Evolutionary conservation across 2,797 vertebrate genomes (phyloP).

Genomic region (Chelonia mydas): DNA sequence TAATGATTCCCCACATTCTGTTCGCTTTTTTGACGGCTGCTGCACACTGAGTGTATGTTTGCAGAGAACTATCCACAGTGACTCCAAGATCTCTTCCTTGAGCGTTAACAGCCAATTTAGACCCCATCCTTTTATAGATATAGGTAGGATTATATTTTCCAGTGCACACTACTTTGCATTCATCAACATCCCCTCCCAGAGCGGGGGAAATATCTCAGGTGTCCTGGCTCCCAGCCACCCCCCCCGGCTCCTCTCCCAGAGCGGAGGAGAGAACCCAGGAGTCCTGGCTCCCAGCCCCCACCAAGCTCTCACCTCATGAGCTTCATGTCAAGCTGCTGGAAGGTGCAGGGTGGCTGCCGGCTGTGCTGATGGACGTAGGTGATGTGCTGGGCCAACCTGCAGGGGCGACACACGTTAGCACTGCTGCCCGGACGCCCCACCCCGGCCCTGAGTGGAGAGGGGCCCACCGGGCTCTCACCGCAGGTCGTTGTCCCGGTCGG

Average conservation of each 20-base stretch:
- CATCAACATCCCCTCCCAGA: too few relatives aligned
- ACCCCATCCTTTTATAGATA: too few relatives aligned
- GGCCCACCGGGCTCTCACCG: slow-evolving; percentile 64
- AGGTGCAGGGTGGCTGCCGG: slow-evolving; percentile 89
- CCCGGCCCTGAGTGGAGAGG: rapidly evolving
- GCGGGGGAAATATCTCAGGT: background rate
- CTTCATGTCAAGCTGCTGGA: slow-evolving; percentile 92
- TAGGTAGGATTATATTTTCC: too few relatives aligned
- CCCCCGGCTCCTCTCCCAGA: background rate
- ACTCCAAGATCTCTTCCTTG: too few relatives aligned
- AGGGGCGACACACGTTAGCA: too few relatives aligned
- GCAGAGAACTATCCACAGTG: too few relatives aligned
- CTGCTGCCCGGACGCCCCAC: background rate
- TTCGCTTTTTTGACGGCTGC: too few relatives aligned
- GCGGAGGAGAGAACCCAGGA: too few relatives aligned
- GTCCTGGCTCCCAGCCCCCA: background rate
- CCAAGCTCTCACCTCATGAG: slow-evolving; percentile 80
- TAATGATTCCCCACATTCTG: too few relatives aligned
- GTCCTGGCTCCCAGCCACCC: background rate
- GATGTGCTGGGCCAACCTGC: slow-evolving; percentile 91
- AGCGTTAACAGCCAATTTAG: too few relatives aligned
- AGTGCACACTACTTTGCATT: too few relatives aligned
- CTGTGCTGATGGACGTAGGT: slow-evolving; percentile 95
- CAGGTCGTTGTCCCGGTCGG: slow-evolving; percentile 89
- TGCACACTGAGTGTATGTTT: too few relatives aligned